Evolutionary conservation across 2,113 vertebrate species (phyloP), one percentile per base, ranked within the genome.

Genomic region (Corydoras maculifer): DNA sequence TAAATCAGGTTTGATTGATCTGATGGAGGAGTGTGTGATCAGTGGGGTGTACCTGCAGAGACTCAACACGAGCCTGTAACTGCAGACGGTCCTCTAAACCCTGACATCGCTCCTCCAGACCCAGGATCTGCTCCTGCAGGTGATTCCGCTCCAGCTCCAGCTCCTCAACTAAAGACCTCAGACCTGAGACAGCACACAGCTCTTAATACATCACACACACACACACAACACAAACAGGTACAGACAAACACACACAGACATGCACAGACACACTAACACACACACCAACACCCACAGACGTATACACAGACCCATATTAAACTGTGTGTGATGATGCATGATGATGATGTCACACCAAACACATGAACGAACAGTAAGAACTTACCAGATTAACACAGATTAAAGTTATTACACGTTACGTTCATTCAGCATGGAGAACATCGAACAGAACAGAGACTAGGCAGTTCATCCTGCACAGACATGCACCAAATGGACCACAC

Each of bases 401-500:
- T 66, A n/a, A 2, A 35, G 54, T 60, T 14, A 43, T 6, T 51
- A 61, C 82, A 72, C 73, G 69, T 51, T 82, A 68, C 75, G 73
- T 59, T 69, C 55, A 74, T 78, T 84, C 65, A 83, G 78, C 70
- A 76, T 30, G 25, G 66, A 66, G 68, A 68, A 62, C 11, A 63
- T 73, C 80, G 75, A 77, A 78, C 65, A 79, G 72, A 87, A 80
- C 61, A 83, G 84, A 82, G 86, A 91, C 90, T 87, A 90, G 88
- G 79, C 93, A 93, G 91, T 90, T 93, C 89, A 90, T 92, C 85
- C 89, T 94, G 90, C 93, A 93, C 91, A 91, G 93, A 93, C 91
- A 82, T 89, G 90, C 88, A 90, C 78, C 78, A 70, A 59, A 83
- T 69, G 54, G 83, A 65, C 68, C 70, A 68, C 75, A 71, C 29